These are phyloP conservation scores for Nipponia nippon DNA, from an alignment of 2,113 vertebrate species.

Conservation along the genomic window DNA sequence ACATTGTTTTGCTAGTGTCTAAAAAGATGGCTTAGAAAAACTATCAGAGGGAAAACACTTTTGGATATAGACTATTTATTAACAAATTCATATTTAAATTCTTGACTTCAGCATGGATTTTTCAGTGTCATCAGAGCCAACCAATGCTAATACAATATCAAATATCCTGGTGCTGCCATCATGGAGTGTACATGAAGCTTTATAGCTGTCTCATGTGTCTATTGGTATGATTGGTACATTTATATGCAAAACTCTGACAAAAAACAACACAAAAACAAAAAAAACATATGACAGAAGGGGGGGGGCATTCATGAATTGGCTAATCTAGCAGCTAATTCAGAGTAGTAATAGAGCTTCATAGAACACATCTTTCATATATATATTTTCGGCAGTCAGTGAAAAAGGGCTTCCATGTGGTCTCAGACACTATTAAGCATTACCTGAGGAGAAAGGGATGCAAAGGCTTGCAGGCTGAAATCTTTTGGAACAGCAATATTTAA, in stretches of 20 bases:
- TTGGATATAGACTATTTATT: background rate
- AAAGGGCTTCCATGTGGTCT: background rate
- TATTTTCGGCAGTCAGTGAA: background rate
- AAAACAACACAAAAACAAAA: background rate
- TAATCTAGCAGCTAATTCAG: background rate
- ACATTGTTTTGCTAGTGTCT: background rate
- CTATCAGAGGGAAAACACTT: background rate
- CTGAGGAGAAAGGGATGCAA: background rate
- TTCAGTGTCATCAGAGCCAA: background rate
- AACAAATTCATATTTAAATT: background rate
- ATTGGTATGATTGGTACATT: background rate
- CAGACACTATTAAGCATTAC: background rate
- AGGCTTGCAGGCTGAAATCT: background rate
- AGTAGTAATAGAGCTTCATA: background rate
- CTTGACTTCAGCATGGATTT: background rate
- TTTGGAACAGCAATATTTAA: background rate
- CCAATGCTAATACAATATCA: background rate
- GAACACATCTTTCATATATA: fast-evolving
- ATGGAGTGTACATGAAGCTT: background rate
- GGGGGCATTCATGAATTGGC: fast-evolving
- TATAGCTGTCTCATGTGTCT: background rate
- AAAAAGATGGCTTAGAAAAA: background rate
- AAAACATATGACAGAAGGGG: background rate
- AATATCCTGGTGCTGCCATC: background rate
- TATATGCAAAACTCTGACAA: background rate